Evolutionary conservation across 2,113 vertebrate genomes (phyloP).

Genomic region (Grantiella picta): DNA sequence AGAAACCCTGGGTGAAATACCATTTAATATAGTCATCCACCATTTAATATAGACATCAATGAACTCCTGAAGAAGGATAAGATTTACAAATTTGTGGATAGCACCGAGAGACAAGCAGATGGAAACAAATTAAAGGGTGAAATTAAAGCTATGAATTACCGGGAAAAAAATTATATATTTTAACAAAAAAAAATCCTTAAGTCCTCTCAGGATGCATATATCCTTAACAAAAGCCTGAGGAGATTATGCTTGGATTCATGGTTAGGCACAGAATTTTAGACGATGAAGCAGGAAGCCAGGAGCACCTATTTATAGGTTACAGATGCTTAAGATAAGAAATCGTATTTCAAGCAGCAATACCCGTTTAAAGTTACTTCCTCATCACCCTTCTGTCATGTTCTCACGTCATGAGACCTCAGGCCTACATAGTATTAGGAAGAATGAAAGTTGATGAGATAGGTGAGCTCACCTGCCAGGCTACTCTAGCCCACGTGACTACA

Average conservation of each 20-base stretch:
- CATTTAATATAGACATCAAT: background rate
- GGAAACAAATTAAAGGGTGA: background rate
- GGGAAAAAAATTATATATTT: background rate
- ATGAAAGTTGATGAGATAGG: background rate
- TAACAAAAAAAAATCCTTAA: background rate
- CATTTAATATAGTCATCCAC: background rate
- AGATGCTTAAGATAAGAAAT: background rate
- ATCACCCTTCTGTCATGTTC: accelerated
- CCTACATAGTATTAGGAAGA: background rate
- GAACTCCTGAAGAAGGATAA: background rate
- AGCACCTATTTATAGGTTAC: background rate
- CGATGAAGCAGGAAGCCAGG: background rate
- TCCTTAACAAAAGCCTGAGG: background rate
- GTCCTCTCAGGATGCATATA: background rate
- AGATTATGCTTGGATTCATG: background rate
- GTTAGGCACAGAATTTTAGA: background rate
- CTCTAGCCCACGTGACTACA: background rate
- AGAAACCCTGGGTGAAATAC: background rate
- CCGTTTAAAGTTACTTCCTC: background rate
- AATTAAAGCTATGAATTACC: background rate
- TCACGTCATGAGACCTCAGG: accelerated
- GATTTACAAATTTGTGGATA: background rate
- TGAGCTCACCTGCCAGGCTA: background rate
- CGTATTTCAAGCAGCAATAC: background rate
- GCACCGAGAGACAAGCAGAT: background rate